Base-by-base conservation (phyloP, 2,113 vertebrate genomes). In the Cyprinodon tularosa region DNA sequence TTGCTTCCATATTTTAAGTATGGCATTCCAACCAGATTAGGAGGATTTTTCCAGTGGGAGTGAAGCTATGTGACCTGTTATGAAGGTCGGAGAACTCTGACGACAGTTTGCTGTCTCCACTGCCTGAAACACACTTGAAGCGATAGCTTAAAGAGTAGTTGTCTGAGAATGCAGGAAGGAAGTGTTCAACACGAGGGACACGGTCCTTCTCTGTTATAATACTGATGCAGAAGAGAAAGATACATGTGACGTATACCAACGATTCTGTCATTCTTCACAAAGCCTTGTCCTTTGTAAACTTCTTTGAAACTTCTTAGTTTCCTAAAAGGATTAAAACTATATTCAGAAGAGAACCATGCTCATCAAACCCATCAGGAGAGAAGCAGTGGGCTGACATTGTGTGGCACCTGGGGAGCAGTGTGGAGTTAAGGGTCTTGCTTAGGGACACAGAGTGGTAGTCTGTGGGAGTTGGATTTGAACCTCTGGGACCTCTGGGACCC, bases 81-180 rank as follows among this genome's bases (percentile, higher is more conserved):
- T 74, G 45, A 84, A 87, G 68, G 81, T 72, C 63, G 44, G 71
- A 78, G 71, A 73, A 44, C 76, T 62, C 7, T 48, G 76, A 80
- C 53, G 15, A 71, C 68, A 47, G 66, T 71, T 67, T 62, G 65
- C 67, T 13, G 64, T 6, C 44, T 59, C 67, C 2, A 66, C 45
- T n/a, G 57, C 38, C 62, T 29, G 0, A 82, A 77, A 62, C 66
- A 70, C 73, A 71, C 53, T 44, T 39, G 42, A 76, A 57, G 74
- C 57, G 86, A 81, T 60, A 68, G 20, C 72, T 45, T 9, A 10
- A 67, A 76, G 69, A 62, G 75, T 64, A 36, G 10, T 44, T n/a
- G 82, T 88, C 86, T 82, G 82, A 85, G 86, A 91, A 91, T 88
- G 85, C 72, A 68, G 61, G 67, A 12, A 12, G 62, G 29, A 59